A percentile compares a stretch with the other conserved stretches of the same genome.
Conservation (phyloP, 2,888 invertebrate genomes). For the Glyphotaelius pellucidus region DNA sequence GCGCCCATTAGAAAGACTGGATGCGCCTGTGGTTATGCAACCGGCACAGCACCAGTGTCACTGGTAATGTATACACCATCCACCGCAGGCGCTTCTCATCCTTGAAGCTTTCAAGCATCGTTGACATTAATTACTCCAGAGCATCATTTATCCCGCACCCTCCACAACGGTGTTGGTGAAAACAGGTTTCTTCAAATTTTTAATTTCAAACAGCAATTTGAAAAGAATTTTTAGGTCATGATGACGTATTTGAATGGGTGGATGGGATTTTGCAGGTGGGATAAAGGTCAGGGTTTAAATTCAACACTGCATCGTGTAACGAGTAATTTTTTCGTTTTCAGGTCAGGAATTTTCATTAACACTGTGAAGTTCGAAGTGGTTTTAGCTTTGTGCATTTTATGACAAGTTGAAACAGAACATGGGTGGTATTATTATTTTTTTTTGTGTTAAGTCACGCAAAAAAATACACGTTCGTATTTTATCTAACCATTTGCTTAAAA, state of each 20-base stretch:
- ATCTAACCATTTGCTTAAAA: too few relatives aligned
- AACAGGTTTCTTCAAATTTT: not conserved
- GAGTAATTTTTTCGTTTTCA: not conserved
- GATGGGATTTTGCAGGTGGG: not conserved
- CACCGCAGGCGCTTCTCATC: not conserved
- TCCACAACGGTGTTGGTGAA: not conserved
- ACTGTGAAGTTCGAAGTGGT: not conserved
- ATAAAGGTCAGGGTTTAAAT: not conserved
- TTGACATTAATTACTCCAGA: conserved; percentile 23
- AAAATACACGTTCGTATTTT: too few relatives aligned
- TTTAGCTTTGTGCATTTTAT: not conserved
- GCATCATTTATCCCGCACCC: not conserved
- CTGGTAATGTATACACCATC: conserved; percentile 10
- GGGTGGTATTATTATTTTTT: too few relatives aligned
- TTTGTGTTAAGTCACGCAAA: too few relatives aligned
- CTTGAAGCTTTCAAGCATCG: not conserved
- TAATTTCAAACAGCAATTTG: not conserved
- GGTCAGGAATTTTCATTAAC: not conserved
- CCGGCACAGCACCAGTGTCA: not conserved
- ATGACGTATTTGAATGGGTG: not conserved
- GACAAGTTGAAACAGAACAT: not conserved
- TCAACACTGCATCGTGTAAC: not conserved
- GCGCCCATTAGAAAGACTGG: conserved; percentile 11
- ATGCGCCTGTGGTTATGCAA: conserved; percentile 15
- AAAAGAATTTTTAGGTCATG: not conserved